These are phyloP conservation scores for Mimachlamys varia DNA, from an alignment of 2,888 invertebrate species.

Conservation along the genomic window DNA sequence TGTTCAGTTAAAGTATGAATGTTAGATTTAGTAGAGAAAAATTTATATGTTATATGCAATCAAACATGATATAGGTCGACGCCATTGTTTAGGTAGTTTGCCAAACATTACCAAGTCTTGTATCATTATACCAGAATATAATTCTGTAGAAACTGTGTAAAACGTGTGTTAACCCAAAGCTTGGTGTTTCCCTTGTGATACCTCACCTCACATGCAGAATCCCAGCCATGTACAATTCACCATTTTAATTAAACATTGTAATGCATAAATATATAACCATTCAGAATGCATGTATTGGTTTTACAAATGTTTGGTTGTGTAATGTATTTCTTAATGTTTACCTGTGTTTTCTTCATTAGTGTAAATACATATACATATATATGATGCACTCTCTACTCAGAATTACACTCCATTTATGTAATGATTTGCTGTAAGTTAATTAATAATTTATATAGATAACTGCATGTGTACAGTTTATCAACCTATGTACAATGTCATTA, in stretches of 20 bases:
- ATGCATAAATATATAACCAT: neutral
- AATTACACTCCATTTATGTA: too few species aligned
- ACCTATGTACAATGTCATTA: neutral
- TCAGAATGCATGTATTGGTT: neutral
- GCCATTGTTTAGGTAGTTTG: too few species aligned
- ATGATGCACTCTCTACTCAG: too few species aligned
- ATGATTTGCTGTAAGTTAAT: neutral
- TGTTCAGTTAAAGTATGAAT: neutral
- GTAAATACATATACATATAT: too few species aligned
- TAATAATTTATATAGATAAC: neutral
- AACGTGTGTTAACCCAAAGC: neutral
- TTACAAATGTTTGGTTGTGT: neutral
- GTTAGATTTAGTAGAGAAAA: too few species aligned
- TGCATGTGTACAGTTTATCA: neutral
- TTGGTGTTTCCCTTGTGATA: neutral
- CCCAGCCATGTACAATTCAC: neutral
- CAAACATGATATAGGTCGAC: too few species aligned
- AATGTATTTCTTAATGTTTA: neutral
- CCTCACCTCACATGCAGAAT: neutral
- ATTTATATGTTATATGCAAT: too few species aligned
- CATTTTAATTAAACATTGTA: neutral
- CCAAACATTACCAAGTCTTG: too few species aligned
- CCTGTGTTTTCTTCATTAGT: neutral
- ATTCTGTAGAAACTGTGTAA: neutral
- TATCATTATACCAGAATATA: neutral